phyloP scores from a whole-genome alignment of 1,140 invertebrate species.

The Tachypleus tridentatus region DNA sequence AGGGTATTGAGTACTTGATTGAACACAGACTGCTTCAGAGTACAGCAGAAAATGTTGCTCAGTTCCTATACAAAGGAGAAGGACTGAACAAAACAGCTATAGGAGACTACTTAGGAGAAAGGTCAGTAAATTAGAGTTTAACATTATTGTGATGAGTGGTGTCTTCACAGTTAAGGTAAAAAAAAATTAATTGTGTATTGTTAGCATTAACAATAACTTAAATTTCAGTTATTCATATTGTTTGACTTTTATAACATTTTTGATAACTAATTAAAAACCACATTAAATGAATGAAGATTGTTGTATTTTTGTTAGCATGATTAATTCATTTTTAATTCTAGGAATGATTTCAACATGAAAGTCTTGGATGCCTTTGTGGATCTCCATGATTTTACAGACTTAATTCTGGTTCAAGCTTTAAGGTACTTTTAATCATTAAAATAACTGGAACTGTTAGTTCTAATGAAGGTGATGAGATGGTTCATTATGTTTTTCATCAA shows the following conservation, averaged over 20 bases:
- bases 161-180: too few relatives aligned
- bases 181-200: too few relatives aligned
- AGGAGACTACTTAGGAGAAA: conserved; percentile 95
- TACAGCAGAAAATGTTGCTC: conserved; percentile 85
- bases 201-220: too few relatives aligned
- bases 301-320: background rate
- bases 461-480: background rate
- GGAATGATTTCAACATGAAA: conserved; percentile 85
- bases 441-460: background rate
- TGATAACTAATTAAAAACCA: too few relatives aligned
- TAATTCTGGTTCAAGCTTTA: conserved; percentile 97
- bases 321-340: conserved; percentile 9
- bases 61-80: conserved; percentile 87
- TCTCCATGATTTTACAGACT: conserved; percentile 91
- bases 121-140: conserved; percentile 30
- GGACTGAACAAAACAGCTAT: conserved; percentile 98
- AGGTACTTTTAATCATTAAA: conserved; percentile 41
- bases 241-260: too few relatives aligned
- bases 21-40: conserved; percentile 79
- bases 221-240: too few relatives aligned
- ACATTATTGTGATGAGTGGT: too few relatives aligned
- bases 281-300: too few relatives aligned
- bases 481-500: too few relatives aligned
- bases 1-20: conserved; percentile 92
- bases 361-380: conserved; percentile 90